Evolutionary conservation across 2,113 vertebrate genomes (phyloP), one percentile per base, ranked within the genome.

Genomic region (Semnornis frantzii): DNA sequence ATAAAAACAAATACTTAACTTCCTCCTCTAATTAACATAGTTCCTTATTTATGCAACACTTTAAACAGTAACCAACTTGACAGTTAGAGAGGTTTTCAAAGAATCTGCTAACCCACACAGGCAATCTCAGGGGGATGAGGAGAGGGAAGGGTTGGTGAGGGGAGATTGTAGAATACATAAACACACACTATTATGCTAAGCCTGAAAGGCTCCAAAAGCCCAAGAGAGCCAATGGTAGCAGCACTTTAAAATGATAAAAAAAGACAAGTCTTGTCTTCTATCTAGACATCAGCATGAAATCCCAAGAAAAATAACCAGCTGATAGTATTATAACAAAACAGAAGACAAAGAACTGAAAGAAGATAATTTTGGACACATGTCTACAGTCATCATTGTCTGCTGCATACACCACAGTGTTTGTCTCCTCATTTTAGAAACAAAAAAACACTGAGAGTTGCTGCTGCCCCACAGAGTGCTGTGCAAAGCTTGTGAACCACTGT

Each of bases 141-240:
- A 63, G 66, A 75, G 58, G 62, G 57, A 89, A 81, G 60, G 60
- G 44, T 80, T 92, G 60, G 33, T 17, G 25, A 88, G 42, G 55
- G 58, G 82, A 69, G 78, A 62, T 5, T 23, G 76, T 28, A 65
- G 75, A 92, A 88, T 70, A 87, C 57, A 86, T 69, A 82, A 95
- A 83, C 75, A 71, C 23, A 3, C 11, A 8, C 81, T 88, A 91
- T 90, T 15, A 91, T 68, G 60, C 72, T 74, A 81, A 92, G 57
- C 79, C 62, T 77, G 57, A 80, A 94, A 91, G 87, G 87, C 57
- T 93, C 39, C 80, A 13, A 59, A 91, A 90, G 72, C 93, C 92
- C 90, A 42, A 7, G 90, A 87, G 92, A 90, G 52, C n/a, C 39
- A 42, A 1, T 8, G 39, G 58, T 74, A 92, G 63, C 66, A 63